Evolutionary conservation across 2,797 vertebrate genomes (phyloP).

Genomic region (Odontamblyopus rebecca): DNA sequence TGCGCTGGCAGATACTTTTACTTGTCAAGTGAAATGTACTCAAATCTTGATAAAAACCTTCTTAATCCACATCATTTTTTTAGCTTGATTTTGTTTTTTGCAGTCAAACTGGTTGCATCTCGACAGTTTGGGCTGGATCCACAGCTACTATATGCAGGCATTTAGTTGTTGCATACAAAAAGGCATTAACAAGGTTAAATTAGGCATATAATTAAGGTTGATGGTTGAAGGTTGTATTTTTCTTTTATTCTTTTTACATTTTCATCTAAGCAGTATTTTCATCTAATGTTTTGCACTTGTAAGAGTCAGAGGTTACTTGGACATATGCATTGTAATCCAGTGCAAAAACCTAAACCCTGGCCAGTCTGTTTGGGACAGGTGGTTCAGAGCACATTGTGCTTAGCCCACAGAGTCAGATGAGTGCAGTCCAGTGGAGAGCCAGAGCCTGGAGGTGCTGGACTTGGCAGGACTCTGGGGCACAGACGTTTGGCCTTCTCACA

Average conservation of each 20-base stretch:
- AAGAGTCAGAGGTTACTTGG: neutral
- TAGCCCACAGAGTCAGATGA: constrained; percentile 46
- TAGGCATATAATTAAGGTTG: too few species aligned
- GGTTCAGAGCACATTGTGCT: constrained; percentile 45
- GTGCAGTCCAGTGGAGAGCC: constrained; percentile 47
- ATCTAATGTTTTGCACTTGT: neutral
- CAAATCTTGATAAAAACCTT: too few species aligned
- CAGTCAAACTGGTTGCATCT: too few species aligned
- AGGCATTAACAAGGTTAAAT: neutral
- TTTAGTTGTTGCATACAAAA: neutral
- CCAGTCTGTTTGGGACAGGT: constrained; percentile 45
- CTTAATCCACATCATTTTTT: too few species aligned
- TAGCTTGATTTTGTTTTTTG: too few species aligned
- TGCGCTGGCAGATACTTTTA: too few species aligned
- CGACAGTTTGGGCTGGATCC: too few species aligned
- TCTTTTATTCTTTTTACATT: too few species aligned
- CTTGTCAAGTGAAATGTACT: too few species aligned
- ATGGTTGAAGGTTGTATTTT: too few species aligned
- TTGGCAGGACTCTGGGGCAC: constrained; percentile 48
- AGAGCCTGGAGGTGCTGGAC: constrained; percentile 15
- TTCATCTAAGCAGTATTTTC: neutral
- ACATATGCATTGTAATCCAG: constrained; percentile 11
- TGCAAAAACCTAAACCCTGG: constrained; percentile 13
- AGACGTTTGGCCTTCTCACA: constrained; percentile 40
- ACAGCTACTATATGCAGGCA: too few species aligned